Percentiles rank a stretch among this genome's conserved stretches.
Conservation (phyloP, 2,797 vertebrate genomes). For the Ceryle rudis region DNA sequence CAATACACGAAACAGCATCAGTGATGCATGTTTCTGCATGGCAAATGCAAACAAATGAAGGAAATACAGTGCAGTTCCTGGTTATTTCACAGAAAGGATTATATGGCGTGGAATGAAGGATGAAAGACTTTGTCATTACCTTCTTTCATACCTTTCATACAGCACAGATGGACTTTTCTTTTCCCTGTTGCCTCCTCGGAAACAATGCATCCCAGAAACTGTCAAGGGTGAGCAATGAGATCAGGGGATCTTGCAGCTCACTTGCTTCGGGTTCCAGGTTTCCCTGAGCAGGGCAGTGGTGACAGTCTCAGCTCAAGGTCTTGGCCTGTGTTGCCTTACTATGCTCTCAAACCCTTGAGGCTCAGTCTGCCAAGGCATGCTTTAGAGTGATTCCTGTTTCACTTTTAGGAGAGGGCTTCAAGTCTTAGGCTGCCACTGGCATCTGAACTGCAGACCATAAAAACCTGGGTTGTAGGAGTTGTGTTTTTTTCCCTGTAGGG, state of each 20-base stretch:
- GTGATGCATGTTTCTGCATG: not conserved
- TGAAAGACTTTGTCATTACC: not conserved
- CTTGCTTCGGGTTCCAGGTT: not conserved
- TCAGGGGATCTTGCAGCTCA: not conserved
- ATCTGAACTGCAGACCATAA: fast-evolving
- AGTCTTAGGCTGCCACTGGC: not conserved
- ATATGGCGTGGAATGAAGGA: not conserved
- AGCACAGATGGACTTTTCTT: not conserved
- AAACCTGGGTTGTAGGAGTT: not conserved
- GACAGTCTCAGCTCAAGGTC: not conserved
- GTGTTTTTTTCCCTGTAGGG: not conserved
- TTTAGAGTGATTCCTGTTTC: not conserved
- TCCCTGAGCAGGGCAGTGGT: not conserved
- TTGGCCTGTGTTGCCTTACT: not conserved
- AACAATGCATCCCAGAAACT: not conserved
- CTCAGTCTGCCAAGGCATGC: not conserved
- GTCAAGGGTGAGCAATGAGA: not conserved
- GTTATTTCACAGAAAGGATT: not conserved
- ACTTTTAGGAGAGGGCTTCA: not conserved
- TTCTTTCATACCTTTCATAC: not conserved
- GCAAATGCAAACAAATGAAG: not conserved
- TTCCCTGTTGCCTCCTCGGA: not conserved
- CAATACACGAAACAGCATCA: not conserved
- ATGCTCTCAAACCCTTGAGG: not conserved
- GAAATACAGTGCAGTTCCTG: not conserved